Evolutionary conservation across 2,797 vertebrate genomes (phyloP), one percentile per base, ranked within the genome.

Genomic region (Parauchenoglanis punctatus): DNA sequence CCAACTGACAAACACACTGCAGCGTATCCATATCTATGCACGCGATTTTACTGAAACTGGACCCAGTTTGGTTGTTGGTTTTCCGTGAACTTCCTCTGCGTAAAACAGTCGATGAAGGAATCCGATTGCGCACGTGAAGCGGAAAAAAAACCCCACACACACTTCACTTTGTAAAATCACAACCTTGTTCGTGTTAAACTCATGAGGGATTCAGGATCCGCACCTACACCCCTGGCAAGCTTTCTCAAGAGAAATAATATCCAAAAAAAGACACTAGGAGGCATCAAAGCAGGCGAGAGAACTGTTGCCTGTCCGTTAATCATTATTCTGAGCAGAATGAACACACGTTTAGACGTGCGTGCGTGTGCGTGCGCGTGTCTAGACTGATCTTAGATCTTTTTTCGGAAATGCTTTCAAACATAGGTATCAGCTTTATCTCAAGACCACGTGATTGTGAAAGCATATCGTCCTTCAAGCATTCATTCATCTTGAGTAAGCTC

Each of bases 261-360:
- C 78, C 78, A 56, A 72, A 63, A 44, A 75, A 85, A 85, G 84
- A 85, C 72, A 85, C 84, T 61, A 76, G 83, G 83, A 84, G 84
- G 84, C 84, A 85, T 63, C 84, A 75, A 81, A 75, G 86, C 83
- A 58, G 78, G 8, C 65, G 28, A 49, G 46, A 28, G 67, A 87
- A 67, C 81, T 87, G 86, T 83, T 87, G 86, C 81, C 81, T 77
- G 73, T 65, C 72, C 49, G 52, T 87, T 77, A n/a, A 67, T 67
- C 72, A 54, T 67, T 61, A 61, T 58, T 82, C 81, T 28, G 15
- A 65, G 61, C 59, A 49, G 25, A 63, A 81, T 18, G 63, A n/a
- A 68, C 31, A 68, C 4, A 0, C n/a, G 10, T 23, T 35, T 35
- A 35, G 35, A 7, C 6, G 44, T 75, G 23, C n/a, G 11, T 10